These are phyloP conservation scores for Euclidia mi DNA, from an alignment of 2,888 invertebrate genomes.

Conservation along the genomic window DNA sequence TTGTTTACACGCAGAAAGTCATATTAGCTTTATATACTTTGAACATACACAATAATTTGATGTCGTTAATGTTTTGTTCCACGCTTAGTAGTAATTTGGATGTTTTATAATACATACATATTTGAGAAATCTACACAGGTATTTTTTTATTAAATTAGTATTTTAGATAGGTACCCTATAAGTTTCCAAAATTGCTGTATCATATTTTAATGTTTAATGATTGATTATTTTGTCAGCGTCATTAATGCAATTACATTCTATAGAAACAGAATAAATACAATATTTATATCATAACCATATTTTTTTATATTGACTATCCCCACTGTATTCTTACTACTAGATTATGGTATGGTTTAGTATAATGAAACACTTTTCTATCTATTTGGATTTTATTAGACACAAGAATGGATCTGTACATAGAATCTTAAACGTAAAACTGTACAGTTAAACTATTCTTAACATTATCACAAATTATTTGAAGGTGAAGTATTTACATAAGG, in stretches of 20 bases:
- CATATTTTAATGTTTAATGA: slow-evolving; percentile 64
- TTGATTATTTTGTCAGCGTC: slow-evolving; percentile 75
- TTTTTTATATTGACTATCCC: slow-evolving; percentile 45
- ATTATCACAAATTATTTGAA: slow-evolving; percentile 45
- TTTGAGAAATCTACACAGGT: slow-evolving; percentile 43
- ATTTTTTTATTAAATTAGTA: slow-evolving; percentile 49
- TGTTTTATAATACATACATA: slow-evolving; percentile 47
- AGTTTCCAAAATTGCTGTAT: slow-evolving; percentile 73
- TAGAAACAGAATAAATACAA: slow-evolving; percentile 81
- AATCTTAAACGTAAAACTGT: slow-evolving; percentile 53
- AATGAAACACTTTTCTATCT: slow-evolving; percentile 48
- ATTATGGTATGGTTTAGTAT: slow-evolving; percentile 6
- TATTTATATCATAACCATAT: slow-evolving; percentile 76
- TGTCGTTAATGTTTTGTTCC: slow-evolving; percentile 52
- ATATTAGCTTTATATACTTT: slow-evolving; percentile 40
- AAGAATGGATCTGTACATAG: slow-evolving; percentile 53
- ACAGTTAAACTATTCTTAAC: slow-evolving; percentile 52
- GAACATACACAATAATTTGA: slow-evolving; percentile 43
- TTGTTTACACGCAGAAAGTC: slow-evolving; percentile 50
- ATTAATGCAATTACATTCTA: slow-evolving; percentile 80
- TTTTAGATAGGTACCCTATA: slow-evolving; percentile 59
- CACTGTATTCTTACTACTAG: slow-evolving; percentile 1
- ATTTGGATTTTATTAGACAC: slow-evolving; percentile 57
- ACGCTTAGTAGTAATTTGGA: slow-evolving; percentile 52
- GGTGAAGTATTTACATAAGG: slow-evolving; percentile 45